Evolutionary conservation across 53 echinoderm and acorn worm genomes (phyloP).

Genomic region (Echinometra lucunter): DNA sequence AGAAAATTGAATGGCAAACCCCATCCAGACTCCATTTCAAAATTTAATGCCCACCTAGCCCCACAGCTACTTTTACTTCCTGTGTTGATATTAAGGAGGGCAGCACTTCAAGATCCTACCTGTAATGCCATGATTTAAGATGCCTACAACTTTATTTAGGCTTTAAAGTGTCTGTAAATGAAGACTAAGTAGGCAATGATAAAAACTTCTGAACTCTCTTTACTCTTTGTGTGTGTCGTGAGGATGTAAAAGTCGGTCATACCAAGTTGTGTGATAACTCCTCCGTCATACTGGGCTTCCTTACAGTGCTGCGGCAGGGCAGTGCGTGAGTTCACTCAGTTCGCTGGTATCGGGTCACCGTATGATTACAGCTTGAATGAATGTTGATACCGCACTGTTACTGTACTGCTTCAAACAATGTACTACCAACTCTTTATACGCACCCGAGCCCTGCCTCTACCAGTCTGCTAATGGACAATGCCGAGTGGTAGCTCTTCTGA

Average conservation of each 20-base stretch:
- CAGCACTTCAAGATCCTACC: no score
- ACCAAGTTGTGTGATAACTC: no score
- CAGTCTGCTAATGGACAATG: slow-evolving; percentile 14
- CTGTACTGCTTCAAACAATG: not conserved
- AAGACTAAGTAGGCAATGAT: not conserved
- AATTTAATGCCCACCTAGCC: no score
- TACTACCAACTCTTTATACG: not conserved
- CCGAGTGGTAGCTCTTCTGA: not conserved
- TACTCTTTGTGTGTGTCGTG: slow-evolving; percentile 13
- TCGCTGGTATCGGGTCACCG: slow-evolving; percentile 26
- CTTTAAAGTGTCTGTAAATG: not conserved
- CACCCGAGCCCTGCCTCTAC: not conserved
- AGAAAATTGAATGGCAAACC: no score
- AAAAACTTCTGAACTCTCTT: slow-evolving; percentile 39
- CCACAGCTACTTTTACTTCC: no score
- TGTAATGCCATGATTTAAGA: no score
- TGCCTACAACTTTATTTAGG: no score
- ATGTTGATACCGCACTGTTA: not conserved
- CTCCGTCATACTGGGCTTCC: not conserved
- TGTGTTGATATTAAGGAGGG: no score
- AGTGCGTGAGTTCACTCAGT: not conserved
- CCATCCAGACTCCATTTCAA: no score
- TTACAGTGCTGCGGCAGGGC: not conserved
- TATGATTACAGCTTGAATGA: not conserved
- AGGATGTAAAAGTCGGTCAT: slow-evolving; percentile 27